Percentiles rank a stretch among this genome's conserved stretches.
Conservation (phyloP, 2,888 invertebrate species). For the Brassicogethes aeneus region DNA sequence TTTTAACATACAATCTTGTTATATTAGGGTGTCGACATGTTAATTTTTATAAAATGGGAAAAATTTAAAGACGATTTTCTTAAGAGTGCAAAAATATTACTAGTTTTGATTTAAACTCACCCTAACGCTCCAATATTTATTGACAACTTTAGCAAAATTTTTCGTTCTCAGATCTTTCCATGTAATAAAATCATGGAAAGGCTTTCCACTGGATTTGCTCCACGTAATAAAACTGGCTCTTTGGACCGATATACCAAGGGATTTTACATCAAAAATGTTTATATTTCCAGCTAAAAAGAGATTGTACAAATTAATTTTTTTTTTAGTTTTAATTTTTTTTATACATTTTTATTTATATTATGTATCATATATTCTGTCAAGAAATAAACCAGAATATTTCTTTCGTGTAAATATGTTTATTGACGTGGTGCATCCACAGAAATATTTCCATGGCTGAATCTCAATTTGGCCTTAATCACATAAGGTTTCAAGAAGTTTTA, state of each 20-base stretch:
- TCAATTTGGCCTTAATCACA: too few relatives aligned
- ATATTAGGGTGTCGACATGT: too few relatives aligned
- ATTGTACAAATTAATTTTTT: constrained; percentile 4
- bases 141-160: constrained; percentile 47
- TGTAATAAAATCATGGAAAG: constrained; percentile 57
- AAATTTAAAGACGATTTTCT: too few relatives aligned
- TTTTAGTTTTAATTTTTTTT: neutral
- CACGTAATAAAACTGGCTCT: constrained; percentile 58
- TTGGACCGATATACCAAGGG: constrained; percentile 61
- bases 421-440: too few relatives aligned
- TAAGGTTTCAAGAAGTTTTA: too few relatives aligned
- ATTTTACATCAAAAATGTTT: constrained; percentile 56
- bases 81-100: neutral
- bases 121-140: constrained; percentile 38
- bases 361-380: neutral
- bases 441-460: too few relatives aligned
- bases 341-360: neutral
- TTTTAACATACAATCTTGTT: too few relatives aligned
- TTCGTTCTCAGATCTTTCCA: constrained; percentile 61
- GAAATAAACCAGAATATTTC: too few relatives aligned
- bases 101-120: too few relatives aligned
- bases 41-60: too few relatives aligned
- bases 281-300: constrained; percentile 58
- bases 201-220: constrained; percentile 50
- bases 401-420: too few relatives aligned